Percentiles rank a stretch among this genome's conserved stretches.
These are phyloP conservation scores for Pseudorhombus dupliciocellatus DNA, from an alignment of 2,113 vertebrate genomes.

Conservation along the genomic window DNA sequence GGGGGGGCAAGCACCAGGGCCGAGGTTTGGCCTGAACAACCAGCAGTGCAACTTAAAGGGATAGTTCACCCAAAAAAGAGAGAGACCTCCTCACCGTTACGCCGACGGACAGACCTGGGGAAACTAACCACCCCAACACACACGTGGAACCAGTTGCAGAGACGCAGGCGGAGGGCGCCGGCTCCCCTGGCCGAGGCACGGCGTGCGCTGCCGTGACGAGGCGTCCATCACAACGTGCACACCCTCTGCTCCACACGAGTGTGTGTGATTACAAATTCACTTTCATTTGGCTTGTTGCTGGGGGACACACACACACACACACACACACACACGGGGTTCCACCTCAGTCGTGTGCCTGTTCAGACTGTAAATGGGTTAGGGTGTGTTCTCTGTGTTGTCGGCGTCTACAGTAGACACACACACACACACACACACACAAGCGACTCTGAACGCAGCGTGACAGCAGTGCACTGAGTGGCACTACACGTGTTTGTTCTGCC, in stretches of 20 bases:
- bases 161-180: too few species aligned
- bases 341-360: conserved; percentile 10
- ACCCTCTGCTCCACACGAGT: background rate
- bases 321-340: background rate
- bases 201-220: too few species aligned
- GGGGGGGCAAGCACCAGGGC: background rate
- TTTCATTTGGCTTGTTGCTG: conserved; percentile 60
- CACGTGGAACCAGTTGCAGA: too few species aligned
- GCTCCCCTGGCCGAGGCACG: too few species aligned
- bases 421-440: too few species aligned
- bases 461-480: conserved; percentile 27
- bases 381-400: conserved; percentile 7
- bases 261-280: conserved; percentile 66
- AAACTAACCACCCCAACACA: too few species aligned
- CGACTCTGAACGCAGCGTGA: conserved; percentile 18
- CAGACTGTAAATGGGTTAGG: conserved; percentile 22
- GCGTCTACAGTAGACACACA: conserved; percentile 19
- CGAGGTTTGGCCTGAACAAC: conserved; percentile 13
- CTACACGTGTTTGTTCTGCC: conserved; percentile 37
- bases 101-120: too few species aligned
- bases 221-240: conserved; percentile 32
- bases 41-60: background rate
- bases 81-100: too few species aligned
- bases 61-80: too few species aligned
- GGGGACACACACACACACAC: conserved; percentile 11